These are phyloP conservation scores for Trichogramma pretiosum DNA, from an alignment of 1,140 invertebrate species.

Conservation along the genomic window DNA sequence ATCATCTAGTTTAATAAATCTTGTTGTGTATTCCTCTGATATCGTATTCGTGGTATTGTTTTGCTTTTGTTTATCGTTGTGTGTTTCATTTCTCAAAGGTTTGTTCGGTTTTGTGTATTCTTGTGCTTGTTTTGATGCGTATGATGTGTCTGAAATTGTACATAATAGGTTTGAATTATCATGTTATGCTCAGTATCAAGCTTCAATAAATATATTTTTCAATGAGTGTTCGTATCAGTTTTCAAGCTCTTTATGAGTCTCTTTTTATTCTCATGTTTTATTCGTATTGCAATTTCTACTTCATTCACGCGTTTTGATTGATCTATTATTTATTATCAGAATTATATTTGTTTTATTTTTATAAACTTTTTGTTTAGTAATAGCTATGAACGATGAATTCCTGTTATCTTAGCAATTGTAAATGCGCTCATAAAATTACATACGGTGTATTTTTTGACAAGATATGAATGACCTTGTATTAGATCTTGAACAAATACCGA, in stretches of 20 bases:
- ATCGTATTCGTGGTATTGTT: too few relatives aligned
- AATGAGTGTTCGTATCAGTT: constrained; percentile 15
- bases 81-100: too few relatives aligned
- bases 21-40: constrained; percentile 41
- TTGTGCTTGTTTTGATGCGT: constrained; percentile 43
- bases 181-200: background rate
- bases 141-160: constrained; percentile 45
- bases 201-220: constrained; percentile 23
- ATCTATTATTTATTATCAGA: background rate
- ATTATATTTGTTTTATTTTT: too few relatives aligned
- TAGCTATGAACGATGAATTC: too few relatives aligned
- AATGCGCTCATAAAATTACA: too few relatives aligned
- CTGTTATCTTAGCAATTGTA: too few relatives aligned
- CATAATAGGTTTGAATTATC: constrained; percentile 29
- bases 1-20: constrained; percentile 37
- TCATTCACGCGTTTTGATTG: background rate
- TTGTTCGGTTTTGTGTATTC: constrained; percentile 29
- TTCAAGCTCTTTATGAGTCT: background rate
- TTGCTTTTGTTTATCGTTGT: constrained; percentile 28
- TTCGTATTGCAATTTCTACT: background rate
- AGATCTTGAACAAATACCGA: too few relatives aligned
- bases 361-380: too few relatives aligned
- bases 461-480: too few relatives aligned
- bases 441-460: too few relatives aligned
- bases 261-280: constrained; percentile 22